phyloP scores from a whole-genome alignment of 2,797 vertebrate species.

The Argya squamiceps region DNA sequence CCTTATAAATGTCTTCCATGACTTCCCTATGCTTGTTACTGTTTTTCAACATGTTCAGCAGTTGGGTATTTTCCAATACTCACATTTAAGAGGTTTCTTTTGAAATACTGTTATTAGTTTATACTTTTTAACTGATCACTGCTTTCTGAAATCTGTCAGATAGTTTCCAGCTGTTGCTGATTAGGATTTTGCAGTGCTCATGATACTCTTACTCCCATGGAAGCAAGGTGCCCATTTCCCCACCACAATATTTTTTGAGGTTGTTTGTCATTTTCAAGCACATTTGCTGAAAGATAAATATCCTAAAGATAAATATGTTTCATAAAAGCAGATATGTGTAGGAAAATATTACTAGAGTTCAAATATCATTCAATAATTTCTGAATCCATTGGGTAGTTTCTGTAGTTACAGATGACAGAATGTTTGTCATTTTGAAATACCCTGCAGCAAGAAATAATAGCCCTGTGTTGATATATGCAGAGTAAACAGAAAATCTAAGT shows the following conservation, averaged over 20 bases:
- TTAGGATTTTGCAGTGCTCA: background rate
- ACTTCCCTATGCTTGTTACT: background rate
- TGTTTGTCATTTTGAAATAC: slow-evolving; percentile 35
- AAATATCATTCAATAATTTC: slow-evolving; percentile 4
- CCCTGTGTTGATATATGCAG: slow-evolving; percentile 6
- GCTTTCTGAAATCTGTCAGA: background rate
- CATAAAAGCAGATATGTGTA: background rate
- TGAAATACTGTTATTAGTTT: background rate
- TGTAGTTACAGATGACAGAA: background rate
- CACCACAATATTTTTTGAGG: background rate
- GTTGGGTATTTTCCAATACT: background rate
- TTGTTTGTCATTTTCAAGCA: background rate
- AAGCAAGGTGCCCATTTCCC: background rate
- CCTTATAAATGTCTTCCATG: background rate
- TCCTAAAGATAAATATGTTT: background rate
- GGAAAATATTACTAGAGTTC: background rate
- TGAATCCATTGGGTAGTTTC: background rate
- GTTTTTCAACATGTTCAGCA: background rate
- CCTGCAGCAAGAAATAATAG: slow-evolving; percentile 22
- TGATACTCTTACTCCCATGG: background rate
- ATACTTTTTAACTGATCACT: background rate
- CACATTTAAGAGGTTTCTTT: background rate
- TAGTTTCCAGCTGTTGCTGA: background rate
- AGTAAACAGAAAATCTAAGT: slow-evolving; percentile 48
- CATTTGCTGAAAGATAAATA: background rate